A percentile compares a stretch with the other conserved stretches of the same genome.
Evolutionary conservation across 2,113 vertebrate genomes (phyloP).

Genomic region (Rhabdornis inornatus): DNA sequence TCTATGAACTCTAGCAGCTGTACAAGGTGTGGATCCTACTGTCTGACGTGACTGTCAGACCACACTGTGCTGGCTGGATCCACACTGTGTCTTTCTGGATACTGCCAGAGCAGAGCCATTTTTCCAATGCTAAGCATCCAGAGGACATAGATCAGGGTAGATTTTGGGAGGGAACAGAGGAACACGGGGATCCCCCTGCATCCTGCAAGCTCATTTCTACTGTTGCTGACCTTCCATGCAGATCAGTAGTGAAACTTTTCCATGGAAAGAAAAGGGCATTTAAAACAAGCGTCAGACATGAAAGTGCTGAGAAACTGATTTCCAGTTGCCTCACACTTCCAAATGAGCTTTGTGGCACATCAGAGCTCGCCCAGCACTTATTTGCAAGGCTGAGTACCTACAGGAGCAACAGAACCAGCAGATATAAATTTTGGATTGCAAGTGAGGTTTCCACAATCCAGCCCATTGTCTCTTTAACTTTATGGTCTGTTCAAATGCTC

Average conservation of each 20-base stretch:
- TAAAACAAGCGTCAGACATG: not conserved
- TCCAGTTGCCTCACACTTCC: not conserved
- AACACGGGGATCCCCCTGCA: not conserved
- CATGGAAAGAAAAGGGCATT: not conserved
- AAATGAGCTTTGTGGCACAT: not conserved
- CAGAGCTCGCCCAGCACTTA: not conserved
- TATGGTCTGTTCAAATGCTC: not conserved
- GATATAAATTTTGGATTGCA: not conserved
- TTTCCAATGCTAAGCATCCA: not conserved
- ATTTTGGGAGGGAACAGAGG: not conserved
- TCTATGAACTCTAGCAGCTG: not conserved
- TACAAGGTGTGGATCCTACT: not conserved
- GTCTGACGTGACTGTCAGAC: not conserved
- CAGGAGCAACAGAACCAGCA: not conserved
- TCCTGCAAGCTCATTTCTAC: not conserved
- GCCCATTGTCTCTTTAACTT: not conserved
- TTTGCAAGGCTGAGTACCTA: not conserved
- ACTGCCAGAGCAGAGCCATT: not conserved
- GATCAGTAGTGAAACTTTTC: not conserved
- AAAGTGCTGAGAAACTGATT: not conserved
- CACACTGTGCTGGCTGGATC: too few species aligned
- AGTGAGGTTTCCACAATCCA: not conserved
- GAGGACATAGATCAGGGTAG: not conserved
- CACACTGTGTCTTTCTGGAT: not conserved
- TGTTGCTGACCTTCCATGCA: accelerated